Percentiles rank a stretch among this genome's conserved stretches.
phyloP scores from a whole-genome alignment of 2,888 invertebrate species.

The Eledone cirrhosa region DNA sequence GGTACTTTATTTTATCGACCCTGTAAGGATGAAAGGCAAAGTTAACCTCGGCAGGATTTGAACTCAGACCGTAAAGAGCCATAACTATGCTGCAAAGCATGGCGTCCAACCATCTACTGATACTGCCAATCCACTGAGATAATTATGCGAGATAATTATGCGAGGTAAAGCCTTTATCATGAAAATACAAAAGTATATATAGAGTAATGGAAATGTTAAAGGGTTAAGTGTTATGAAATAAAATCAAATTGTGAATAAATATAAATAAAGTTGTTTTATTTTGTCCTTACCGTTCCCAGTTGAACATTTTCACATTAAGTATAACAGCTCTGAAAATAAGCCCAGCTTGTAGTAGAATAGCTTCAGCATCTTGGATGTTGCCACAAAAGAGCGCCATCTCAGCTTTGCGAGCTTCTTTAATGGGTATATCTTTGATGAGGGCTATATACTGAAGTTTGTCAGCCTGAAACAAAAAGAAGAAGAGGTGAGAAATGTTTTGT shows the following conservation, averaged over 20 bases:
- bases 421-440: conserved; percentile 66
- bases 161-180: too few species aligned
- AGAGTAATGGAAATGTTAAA: too few species aligned
- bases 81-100: too few species aligned
- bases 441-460: conserved; percentile 69
- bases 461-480: conserved; percentile 52
- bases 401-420: conserved; percentile 73
- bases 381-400: conserved; percentile 77
- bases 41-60: too few species aligned
- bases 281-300: conserved; percentile 76
- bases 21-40: too few species aligned
- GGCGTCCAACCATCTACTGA: too few species aligned
- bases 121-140: too few species aligned
- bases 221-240: background rate
- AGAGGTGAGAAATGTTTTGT: background rate
- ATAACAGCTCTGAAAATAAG: conserved; percentile 77
- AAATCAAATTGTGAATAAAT: background rate
- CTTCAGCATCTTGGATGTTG: conserved; percentile 77
- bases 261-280: too few species aligned
- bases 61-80: too few species aligned
- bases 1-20: too few species aligned
- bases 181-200: too few species aligned
- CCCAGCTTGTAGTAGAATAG: conserved; percentile 74
- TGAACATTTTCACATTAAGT: conserved; percentile 77
- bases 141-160: too few species aligned